Evolutionary conservation across 2,797 vertebrate species (phyloP).

Genomic region (Microchirus variegatus): DNA sequence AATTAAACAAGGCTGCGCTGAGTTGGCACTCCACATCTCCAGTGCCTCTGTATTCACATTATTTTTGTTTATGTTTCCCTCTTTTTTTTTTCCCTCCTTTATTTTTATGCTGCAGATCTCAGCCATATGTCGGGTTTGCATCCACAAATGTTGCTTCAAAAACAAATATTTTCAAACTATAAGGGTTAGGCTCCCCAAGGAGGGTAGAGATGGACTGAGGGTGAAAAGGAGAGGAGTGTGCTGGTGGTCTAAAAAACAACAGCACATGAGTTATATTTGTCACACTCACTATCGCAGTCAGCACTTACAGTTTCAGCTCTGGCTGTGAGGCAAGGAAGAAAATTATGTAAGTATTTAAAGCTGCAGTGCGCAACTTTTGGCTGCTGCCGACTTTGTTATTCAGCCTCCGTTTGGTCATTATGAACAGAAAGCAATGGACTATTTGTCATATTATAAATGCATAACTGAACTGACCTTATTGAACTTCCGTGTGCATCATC

Average conservation of each 20-base stretch:
- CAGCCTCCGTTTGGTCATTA: too few species aligned
- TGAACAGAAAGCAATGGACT: too few species aligned
- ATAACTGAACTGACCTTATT: neutral
- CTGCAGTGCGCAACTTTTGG: too few species aligned
- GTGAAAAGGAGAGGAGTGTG: constrained; percentile 4
- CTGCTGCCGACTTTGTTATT: too few species aligned
- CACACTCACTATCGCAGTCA: neutral
- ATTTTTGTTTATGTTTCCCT: constrained; percentile 69
- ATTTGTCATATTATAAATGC: too few species aligned
- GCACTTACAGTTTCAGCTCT: neutral
- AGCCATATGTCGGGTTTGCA: constrained; percentile 43
- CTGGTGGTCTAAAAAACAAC: neutral
- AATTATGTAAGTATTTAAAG: too few species aligned
- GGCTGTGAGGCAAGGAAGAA: neutral
- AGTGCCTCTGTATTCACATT: constrained; percentile 57
- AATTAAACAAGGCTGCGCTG: constrained; percentile 77
- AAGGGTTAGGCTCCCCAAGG: neutral
- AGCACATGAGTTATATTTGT: neutral
- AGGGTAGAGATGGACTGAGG: neutral
- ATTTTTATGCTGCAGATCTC: constrained; percentile 24
- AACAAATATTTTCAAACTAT: constrained; percentile 26
- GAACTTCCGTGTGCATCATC: neutral
- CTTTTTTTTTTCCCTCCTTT: constrained; percentile 2
- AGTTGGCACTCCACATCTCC: constrained; percentile 64
- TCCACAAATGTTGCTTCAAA: constrained; percentile 27